Evolutionary conservation across 2,888 invertebrate genomes (phyloP), one percentile per base, ranked within the genome.

Genomic region (Leucoma salicis): DNA sequence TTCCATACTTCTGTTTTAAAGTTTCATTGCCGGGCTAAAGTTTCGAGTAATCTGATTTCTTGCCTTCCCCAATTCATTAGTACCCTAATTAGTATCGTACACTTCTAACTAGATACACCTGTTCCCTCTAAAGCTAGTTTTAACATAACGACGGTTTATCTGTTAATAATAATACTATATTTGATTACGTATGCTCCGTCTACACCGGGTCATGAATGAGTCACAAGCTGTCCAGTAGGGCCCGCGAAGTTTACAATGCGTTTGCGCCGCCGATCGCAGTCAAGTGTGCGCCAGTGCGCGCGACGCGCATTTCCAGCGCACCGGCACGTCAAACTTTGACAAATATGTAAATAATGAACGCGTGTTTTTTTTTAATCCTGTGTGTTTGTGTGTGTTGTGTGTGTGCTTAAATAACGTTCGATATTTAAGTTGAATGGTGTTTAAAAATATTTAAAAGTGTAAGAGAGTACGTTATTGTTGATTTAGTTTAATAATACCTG

Each of bases 251-350:
- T 21, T 21, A 21, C 21, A 21, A 21, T 35, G 31, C 24, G 46
- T 21, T 16, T 33, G 31, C 39, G 29, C n/a, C 14, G 27, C 12
- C 59, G 56, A 15, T 50, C 52, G 53, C 73, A 80, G 79, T 78
- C 32, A 43, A 69, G 59, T 61, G 69, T 72, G 84, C 83, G 84
- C 81, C n/a, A 70, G 77, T 59, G 83, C 82, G 84, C 83, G 81
- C 82, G 59, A 72, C 55, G 51, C 46, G 46, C 46, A 38, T 42
- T 34, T 24, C 49, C 14, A 24, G 29, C 32, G 39, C 39, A 39
- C 32, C 18, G 39, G 14, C 45, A 53, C 51, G 42, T 39, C 31
- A 29, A 29, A 42, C 48, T 42, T 40, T 43, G 50, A 44, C 33
- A 46, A 67, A 53, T 53, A 71, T 73, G 74, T 74, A 70, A 68